Evolutionary conservation across 2,797 vertebrate species (phyloP).

Genomic region (Anguilla megastoma): DNA sequence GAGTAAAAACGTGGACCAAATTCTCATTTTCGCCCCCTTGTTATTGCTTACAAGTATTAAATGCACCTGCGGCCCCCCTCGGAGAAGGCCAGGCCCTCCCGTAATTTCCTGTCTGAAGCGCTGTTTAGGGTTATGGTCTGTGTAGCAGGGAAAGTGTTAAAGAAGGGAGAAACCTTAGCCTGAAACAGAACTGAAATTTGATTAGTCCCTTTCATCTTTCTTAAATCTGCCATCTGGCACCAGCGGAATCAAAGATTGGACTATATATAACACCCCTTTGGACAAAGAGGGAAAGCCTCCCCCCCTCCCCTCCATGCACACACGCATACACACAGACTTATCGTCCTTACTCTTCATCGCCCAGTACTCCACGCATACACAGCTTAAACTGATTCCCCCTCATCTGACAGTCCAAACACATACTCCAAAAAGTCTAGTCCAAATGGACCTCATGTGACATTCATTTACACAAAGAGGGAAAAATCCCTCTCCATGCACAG

Average conservation of each 20-base stretch:
- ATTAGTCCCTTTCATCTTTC: constrained; percentile 78
- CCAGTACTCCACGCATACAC: background rate
- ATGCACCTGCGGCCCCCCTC: constrained; percentile 43
- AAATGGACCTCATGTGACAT: background rate
- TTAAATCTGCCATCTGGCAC: constrained; percentile 77
- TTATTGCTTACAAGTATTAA: constrained; percentile 59
- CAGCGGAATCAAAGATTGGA: constrained; percentile 68
- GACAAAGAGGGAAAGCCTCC: constrained; percentile 41
- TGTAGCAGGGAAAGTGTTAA: constrained; percentile 72
- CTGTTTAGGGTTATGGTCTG: constrained; percentile 72
- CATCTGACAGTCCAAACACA: constrained; percentile 27
- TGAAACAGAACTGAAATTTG: constrained; percentile 77
- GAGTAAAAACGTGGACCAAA: constrained; percentile 66
- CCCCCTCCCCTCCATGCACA: constrained; percentile 18
- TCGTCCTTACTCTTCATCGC: background rate
- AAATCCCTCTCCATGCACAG: background rate
- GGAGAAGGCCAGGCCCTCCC: constrained; percentile 61
- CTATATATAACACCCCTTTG: constrained; percentile 72
- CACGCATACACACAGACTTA: constrained; percentile 17
- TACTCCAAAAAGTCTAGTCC: constrained; percentile 11
- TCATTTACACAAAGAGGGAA: background rate
- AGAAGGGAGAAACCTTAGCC: constrained; percentile 70
- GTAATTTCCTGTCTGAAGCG: constrained; percentile 75
- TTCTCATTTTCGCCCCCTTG: constrained; percentile 65
- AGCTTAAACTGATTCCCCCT: background rate